phyloP scores from a whole-genome alignment of 1,140 invertebrate species.

The Drosophila sechellia region DNA sequence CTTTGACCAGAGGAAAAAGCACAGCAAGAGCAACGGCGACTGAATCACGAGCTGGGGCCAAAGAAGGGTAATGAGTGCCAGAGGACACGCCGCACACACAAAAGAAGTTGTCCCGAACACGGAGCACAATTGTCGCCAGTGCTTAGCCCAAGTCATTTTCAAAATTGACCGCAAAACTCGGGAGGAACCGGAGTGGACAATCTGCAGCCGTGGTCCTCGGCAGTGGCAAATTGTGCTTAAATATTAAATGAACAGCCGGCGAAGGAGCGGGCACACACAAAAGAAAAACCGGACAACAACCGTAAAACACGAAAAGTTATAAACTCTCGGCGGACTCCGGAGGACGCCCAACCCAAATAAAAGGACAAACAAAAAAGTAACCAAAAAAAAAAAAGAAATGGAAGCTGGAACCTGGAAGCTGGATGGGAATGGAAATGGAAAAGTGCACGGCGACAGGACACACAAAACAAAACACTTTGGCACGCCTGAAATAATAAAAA shows the following conservation, averaged over 20 bases:
- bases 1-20: conserved; percentile 15
- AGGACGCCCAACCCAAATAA: conserved; percentile 8
- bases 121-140: conserved; percentile 73
- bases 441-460: conserved; percentile 25
- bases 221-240: conserved; percentile 81
- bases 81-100: conserved; percentile 68
- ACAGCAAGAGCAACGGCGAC: not conserved
- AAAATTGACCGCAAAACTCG: conserved; percentile 77
- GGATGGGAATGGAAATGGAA: conserved; percentile 40
- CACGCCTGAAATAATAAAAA: conserved; percentile 83
- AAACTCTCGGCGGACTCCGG: conserved; percentile 64
- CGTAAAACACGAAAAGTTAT: conserved; percentile 83
- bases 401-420: not conserved
- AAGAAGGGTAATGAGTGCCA: conserved; percentile 79
- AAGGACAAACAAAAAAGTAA: conserved; percentile 14
- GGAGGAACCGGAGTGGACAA: conserved; percentile 23
- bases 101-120: conserved; percentile 54
- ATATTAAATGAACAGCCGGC: conserved; percentile 81
- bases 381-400: not conserved
- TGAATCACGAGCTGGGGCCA: conserved; percentile 11
- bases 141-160: conserved; percentile 81
- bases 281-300: conserved; percentile 68
- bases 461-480: conserved; percentile 77
- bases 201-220: conserved; percentile 41
- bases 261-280: conserved; percentile 34